Base-by-base conservation (phyloP, 2,113 vertebrate genomes). In the Phasianus colchicus region DNA sequence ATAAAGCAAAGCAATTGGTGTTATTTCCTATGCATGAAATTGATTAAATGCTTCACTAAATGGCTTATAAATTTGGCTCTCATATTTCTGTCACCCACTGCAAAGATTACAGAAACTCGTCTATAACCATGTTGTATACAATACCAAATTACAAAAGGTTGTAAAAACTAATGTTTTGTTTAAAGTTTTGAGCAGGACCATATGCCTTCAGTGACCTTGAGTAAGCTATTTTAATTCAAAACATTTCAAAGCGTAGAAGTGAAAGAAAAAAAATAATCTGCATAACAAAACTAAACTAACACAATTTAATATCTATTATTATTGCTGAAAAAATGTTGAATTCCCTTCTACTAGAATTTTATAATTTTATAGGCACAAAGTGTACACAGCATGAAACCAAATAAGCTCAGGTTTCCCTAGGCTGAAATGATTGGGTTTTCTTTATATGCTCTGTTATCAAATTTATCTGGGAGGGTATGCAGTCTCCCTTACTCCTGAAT, bases 111-210 rank as follows among this genome's bases (percentile, higher is more conserved):
- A 98, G 97, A 97, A 97, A 98, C 95, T 94, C 97, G 32, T 96
- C 96, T 96, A 98, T 96, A 97, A 92, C 96, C 97, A 95, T 98
- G 97, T 98, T 98, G 97, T 98, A 97, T 98, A 98, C 98, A 98
- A 98, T 97, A 98, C 97, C 97, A 96, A 98, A 98, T 98, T 98
- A 98, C 98, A 98, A 98, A 98, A 98, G 98, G 97, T 98, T 98
- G 98, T 98, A 98, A 98, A 98, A 98, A 98, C 98, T 97, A 98
- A 98, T 98, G 98, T 98, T 98, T 98, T 98, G 98, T 98, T 98
- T 98, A 98, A 98, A 98, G 97, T 98, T 98, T 97, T 98, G 98
- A 98, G 97, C 97, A 97, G 96, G 98, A 98, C 97, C 98, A 98
- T 98, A 98, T 98, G 98, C 97, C 97, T 98, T 96, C 47, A 9